Evolutionary conservation across 2,888 invertebrate species (phyloP), one percentile per base, ranked within the genome.

Genomic region (Chouioia cunea): DNA sequence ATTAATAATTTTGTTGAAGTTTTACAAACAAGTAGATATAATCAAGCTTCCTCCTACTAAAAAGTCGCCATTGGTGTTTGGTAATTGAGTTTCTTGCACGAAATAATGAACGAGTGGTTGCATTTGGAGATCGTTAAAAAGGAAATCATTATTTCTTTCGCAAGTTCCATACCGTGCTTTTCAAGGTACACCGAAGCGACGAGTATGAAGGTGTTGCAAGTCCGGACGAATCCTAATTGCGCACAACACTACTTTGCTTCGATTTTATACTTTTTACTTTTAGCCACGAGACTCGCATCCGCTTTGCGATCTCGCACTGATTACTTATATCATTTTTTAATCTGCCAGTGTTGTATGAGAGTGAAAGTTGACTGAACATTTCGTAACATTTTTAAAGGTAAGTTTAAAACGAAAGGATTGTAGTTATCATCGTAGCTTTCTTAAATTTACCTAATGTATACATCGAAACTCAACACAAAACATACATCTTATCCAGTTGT

Each of bases 61-160:
- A 53, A 63, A 67, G 56, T 52, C 63, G 36, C 36, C 52, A 44
- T 4, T 14, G 22, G 44, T 20, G 57, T 71, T 71, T 68, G 68
- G 68, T 69, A 73, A 73, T 73, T 66, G 58, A 44, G 48, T 56
- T 60, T 66, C 48, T 63, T 59, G 44, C 48, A 43, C 65, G 66
- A 63, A 70, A 66, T 58, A 66, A 64, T 50, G 70, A 65, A 66
- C 12, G 63, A 62, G 52, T 59, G 53, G 60, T 64, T 53, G 57
- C 69, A 69, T 59, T 73, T 22, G 52, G 43, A 73, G 66, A 59
- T 63, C 57, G 70, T 66, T 66, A 57, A 69, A 58, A 59, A 66
- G 70, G 73, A 73, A 73, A 73, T 70, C 53, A 63, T 73, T 73
- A 73, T 66, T 69, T 71, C 71, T 71, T 73, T 73, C 70, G 70